Evolutionary conservation across 2,797 vertebrate genomes (phyloP), one percentile per base, ranked within the genome.

Genomic region (Lithobates sylvaticus): DNA sequence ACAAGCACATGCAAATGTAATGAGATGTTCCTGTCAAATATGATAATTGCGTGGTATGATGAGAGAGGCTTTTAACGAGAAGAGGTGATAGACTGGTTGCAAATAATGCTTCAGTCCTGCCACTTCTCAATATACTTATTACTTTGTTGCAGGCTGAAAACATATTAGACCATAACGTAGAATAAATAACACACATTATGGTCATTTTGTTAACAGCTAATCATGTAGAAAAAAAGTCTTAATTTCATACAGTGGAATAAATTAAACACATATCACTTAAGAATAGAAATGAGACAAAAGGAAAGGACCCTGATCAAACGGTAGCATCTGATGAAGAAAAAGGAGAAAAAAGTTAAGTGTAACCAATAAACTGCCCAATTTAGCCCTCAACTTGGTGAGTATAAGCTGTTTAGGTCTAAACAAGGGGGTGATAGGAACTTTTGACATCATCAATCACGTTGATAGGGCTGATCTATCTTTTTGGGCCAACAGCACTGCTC

Each of bases 81-180:
- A 32, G 77, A 91, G 90, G 85, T 68, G 86, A 88, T 82, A 90
- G 89, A 68, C 84, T 85, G 88, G 87, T 87, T 92, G 83, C 83
- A 91, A 91, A 86, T 84, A 88, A 84, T 89, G 83, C 77, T 89
- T 89, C 84, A 88, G 87, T 86, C 54, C 77, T 89, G 83, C 72
- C 89, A 89, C 83, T 90, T 92, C 85, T 89, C 76, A 86, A 67
- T 65, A 69, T 86, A 80, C 83, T 84, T 90, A 88, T 88, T 85
- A 88, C 88, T 80, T 72, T 21, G 36, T 83, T 89, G 44, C 69
- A 87, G 68, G 70, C 36, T 70, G 71, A 65, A 82, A 84, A 75
- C 76, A 39, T 76, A 74, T 67, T 73, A 54, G 44, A 79, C 65
- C 70, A 79, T 83, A 75, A 74, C 69, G 73, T 61, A 64, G 75